These are phyloP conservation scores for Noctua janthina DNA, from an alignment of 2,888 invertebrate genomes.

Conservation along the genomic window DNA sequence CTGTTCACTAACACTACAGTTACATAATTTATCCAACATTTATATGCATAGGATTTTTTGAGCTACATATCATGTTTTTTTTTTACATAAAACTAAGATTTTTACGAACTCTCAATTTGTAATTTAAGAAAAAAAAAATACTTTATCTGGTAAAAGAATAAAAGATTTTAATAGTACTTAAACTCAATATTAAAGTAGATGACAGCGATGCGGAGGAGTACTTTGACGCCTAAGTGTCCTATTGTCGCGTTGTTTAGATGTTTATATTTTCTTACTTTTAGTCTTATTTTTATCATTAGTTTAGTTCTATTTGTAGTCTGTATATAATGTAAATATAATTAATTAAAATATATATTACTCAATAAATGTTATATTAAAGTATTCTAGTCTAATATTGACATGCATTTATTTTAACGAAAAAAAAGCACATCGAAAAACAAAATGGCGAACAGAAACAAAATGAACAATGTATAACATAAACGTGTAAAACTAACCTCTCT, in stretches of 20 bases:
- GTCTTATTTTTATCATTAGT: too few species aligned
- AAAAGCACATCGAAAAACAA: slow-evolving; percentile 72
- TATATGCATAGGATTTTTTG: background rate
- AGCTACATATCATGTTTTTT: background rate
- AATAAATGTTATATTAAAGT: too few species aligned
- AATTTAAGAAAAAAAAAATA: background rate
- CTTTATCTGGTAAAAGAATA: background rate
- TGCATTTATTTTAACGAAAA: background rate
- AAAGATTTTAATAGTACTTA: background rate
- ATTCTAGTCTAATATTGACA: background rate
- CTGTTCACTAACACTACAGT: background rate
- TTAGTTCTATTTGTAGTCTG: too few species aligned
- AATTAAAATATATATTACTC: too few species aligned
- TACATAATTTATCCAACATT: background rate
- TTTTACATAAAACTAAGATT: background rate
- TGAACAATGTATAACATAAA: slow-evolving; percentile 62
- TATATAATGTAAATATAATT: too few species aligned
- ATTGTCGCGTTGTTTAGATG: too few species aligned
- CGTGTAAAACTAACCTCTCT: slow-evolving; percentile 89
- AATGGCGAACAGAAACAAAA: slow-evolving; percentile 64
- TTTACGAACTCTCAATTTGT: background rate
- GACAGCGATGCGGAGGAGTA: too few species aligned
- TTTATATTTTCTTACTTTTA: too few species aligned
- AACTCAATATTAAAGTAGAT: too few species aligned
- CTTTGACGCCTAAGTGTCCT: too few species aligned